Percentiles rank a stretch among this genome's conserved stretches.
Conservation (phyloP, 2,888 invertebrate species). For the Norana najaformis region DNA sequence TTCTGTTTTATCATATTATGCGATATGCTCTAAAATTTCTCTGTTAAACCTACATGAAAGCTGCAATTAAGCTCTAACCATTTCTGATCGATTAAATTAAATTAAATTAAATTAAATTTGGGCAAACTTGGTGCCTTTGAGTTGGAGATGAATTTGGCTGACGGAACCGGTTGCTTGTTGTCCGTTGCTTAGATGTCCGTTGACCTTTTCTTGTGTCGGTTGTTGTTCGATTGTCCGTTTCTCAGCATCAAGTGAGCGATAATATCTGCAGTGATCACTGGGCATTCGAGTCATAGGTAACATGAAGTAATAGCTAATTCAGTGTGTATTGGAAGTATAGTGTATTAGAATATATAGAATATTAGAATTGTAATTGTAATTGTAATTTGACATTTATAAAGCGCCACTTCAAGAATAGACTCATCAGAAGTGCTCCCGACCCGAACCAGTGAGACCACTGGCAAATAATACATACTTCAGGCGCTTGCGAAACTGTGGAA, state of each 20-base stretch:
- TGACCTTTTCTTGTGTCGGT: not conserved
- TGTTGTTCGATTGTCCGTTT: not conserved
- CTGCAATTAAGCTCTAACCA: not conserved
- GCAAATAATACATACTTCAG: too few relatives aligned
- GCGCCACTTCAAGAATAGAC: too few relatives aligned
- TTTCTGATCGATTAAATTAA: not conserved
- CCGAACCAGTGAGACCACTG: too few relatives aligned
- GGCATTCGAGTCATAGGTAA: not conserved
- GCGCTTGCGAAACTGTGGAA: too few relatives aligned
- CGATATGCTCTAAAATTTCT: not conserved
- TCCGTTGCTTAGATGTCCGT: constrained; percentile 3
- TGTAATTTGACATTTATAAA: too few relatives aligned
- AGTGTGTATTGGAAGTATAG: not conserved
- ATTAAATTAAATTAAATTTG: not conserved
- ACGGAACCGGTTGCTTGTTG: not conserved
- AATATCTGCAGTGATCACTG: not conserved
- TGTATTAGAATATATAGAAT: not conserved
- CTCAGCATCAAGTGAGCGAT: not conserved
- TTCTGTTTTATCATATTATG: not conserved
- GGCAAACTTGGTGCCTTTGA: not conserved
- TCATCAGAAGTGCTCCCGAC: too few relatives aligned
- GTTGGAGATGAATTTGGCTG: not conserved
- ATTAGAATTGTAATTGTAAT: too few relatives aligned
- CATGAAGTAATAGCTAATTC: not conserved
- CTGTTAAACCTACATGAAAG: not conserved